These are phyloP conservation scores for Champsocephalus gunnari DNA, from an alignment of 2,797 vertebrate species.

Conservation along the genomic window DNA sequence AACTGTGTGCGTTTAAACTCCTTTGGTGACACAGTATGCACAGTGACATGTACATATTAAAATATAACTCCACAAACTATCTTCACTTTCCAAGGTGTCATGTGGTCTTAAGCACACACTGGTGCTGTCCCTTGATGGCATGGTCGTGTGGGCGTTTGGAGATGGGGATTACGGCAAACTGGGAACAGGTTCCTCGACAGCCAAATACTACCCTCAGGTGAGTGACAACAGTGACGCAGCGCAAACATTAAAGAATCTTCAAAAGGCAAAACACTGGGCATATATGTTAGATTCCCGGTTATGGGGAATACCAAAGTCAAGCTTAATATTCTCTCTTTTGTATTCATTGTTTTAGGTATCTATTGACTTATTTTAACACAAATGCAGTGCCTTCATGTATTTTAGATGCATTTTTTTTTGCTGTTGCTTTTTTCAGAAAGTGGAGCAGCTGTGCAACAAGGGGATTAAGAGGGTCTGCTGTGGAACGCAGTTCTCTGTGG, in stretches of 20 bases:
- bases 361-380: not conserved
- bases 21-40: not conserved
- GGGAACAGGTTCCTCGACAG: conserved; percentile 85
- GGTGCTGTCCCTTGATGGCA: conserved; percentile 85
- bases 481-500: conserved; percentile 88
- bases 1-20: not conserved
- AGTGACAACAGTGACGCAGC: not conserved
- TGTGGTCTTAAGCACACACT: conserved; percentile 89
- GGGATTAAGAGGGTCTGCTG: conserved; percentile 86
- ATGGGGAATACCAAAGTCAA: not conserved
- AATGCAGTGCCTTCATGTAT: not conserved
- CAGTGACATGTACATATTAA: not conserved
- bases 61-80: not conserved
- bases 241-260: not conserved
- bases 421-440: conserved; percentile 78
- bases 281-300: conserved; percentile 1
- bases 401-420: conserved; percentile 16
- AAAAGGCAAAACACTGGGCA: not conserved
- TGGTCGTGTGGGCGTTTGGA: conserved; percentile 87
- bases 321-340: not conserved
- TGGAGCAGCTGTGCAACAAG: conserved; percentile 87
- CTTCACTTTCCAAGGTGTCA: conserved; percentile 78
- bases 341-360: not conserved
- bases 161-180: conserved; percentile 89
- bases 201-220: conserved; percentile 89